Conservation (phyloP, 2,797 vertebrate species). For the Podarcis siculus region DNA sequence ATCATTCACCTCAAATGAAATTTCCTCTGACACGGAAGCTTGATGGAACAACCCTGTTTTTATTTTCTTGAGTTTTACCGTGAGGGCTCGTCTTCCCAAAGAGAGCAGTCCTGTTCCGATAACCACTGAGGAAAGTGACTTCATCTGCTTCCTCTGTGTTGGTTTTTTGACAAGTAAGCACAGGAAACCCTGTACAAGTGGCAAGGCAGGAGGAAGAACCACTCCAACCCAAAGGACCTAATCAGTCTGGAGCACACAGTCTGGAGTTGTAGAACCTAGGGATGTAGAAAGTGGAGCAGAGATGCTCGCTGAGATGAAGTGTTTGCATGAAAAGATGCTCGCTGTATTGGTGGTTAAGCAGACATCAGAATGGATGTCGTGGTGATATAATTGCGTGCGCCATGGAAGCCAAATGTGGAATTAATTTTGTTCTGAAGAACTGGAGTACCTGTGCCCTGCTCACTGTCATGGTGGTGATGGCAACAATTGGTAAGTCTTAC, state of each 20-base stretch:
- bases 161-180: slow-evolving; percentile 61
- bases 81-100: slow-evolving; percentile 67
- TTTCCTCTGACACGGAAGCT: neutral
- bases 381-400: slow-evolving; percentile 39
- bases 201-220: slow-evolving; percentile 73
- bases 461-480: slow-evolving; percentile 9
- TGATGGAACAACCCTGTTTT: neutral
- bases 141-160: slow-evolving; percentile 73
- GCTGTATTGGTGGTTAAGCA: slow-evolving; percentile 25
- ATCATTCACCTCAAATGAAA: neutral
- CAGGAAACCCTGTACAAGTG: slow-evolving; percentile 78
- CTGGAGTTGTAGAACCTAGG: slow-evolving; percentile 28
- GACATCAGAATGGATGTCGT: slow-evolving; percentile 42
- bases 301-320: slow-evolving; percentile 17
- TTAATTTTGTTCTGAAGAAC: slow-evolving; percentile 57
- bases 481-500: slow-evolving; percentile 69
- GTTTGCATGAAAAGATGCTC: neutral
- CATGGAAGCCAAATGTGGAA: slow-evolving; percentile 55
- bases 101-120: slow-evolving; percentile 65
- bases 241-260: slow-evolving; percentile 23
- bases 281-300: slow-evolving; percentile 16
- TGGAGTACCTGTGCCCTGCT: slow-evolving; percentile 47
- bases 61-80: slow-evolving; percentile 16
- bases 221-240: slow-evolving; percentile 66
- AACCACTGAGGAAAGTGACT: slow-evolving; percentile 74